phyloP scores from a whole-genome alignment of 2,888 invertebrate genomes.

The Athetis lepigone region DNA sequence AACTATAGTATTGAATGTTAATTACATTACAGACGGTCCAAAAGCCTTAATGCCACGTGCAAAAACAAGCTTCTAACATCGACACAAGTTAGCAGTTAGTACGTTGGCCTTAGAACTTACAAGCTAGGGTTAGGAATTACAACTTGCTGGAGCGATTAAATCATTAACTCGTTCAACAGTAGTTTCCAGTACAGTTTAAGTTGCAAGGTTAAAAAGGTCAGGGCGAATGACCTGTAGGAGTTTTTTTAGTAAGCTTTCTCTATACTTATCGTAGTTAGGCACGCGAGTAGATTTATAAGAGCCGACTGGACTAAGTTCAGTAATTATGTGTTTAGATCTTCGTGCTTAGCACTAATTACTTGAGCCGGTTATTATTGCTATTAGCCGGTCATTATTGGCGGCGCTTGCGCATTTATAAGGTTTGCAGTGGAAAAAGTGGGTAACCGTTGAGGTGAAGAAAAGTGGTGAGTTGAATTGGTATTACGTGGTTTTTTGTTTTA shows the following conservation, averaged over 20 bases:
- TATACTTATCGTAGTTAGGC: constrained; percentile 70
- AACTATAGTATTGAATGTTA: background rate
- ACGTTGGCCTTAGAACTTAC: constrained; percentile 8
- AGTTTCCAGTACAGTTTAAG: constrained; percentile 75
- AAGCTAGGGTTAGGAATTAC: constrained; percentile 16
- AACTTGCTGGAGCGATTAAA: constrained; percentile 65
- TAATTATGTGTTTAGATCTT: constrained; percentile 49
- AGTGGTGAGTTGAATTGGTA: constrained; percentile 7
- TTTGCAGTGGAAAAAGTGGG: constrained; percentile 39
- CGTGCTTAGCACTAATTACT: constrained; percentile 52
- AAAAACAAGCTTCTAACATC: background rate
- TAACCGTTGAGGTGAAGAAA: constrained; percentile 52
- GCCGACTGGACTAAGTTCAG: constrained; percentile 27
- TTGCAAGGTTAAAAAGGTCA: constrained; percentile 84
- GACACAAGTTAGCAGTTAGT: constrained; percentile 10
- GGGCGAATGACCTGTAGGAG: constrained; percentile 77
- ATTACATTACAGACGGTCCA: background rate
- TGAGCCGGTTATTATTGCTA: constrained; percentile 41
- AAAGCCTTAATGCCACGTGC: background rate
- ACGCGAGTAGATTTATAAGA: constrained; percentile 70
- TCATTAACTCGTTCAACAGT: constrained; percentile 79
- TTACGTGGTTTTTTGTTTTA: constrained; percentile 17
- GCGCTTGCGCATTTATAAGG: constrained; percentile 32
- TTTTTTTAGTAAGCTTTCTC: constrained; percentile 73
- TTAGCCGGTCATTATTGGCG: constrained; percentile 29